Evolutionary conservation across 2,113 vertebrate genomes (phyloP).

Genomic region (Nycticebus coucang): DNA sequence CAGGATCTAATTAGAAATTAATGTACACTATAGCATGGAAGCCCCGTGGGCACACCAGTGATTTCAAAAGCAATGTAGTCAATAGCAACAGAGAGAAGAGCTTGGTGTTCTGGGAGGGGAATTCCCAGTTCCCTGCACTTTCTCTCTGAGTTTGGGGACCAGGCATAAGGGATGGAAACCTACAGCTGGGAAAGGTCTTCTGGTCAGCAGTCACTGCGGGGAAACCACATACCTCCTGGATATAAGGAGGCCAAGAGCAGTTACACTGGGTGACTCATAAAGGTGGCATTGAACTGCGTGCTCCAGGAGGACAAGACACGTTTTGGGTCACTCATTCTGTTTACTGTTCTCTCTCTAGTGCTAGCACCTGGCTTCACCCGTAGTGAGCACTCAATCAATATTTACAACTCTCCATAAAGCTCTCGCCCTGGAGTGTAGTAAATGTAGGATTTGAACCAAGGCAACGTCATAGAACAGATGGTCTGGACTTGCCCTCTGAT

Average conservation of each 20-base stretch:
- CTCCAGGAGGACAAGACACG: not conserved
- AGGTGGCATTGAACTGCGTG: not conserved
- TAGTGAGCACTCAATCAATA: not conserved
- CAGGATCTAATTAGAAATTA: not conserved
- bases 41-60: not conserved
- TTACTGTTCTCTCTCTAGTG: not conserved
- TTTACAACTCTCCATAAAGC: not conserved
- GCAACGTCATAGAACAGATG: not conserved
- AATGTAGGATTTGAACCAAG: not conserved
- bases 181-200: not conserved
- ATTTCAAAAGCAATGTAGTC: fast-evolving
- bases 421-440: not conserved
- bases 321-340: not conserved
- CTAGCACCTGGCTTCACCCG: not conserved
- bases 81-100: not conserved
- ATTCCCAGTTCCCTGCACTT: not conserved
- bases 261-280: not conserved
- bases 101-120: not conserved
- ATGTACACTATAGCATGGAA: too few species aligned
- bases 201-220: not conserved
- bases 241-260: not conserved
- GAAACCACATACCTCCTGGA: not conserved
- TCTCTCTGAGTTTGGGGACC: not conserved
- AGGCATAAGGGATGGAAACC: not conserved
- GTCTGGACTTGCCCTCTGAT: not conserved